These are phyloP conservation scores for Pemphigus obesinymphae DNA, from an alignment of 1,140 invertebrate genomes.

Conservation along the genomic window DNA sequence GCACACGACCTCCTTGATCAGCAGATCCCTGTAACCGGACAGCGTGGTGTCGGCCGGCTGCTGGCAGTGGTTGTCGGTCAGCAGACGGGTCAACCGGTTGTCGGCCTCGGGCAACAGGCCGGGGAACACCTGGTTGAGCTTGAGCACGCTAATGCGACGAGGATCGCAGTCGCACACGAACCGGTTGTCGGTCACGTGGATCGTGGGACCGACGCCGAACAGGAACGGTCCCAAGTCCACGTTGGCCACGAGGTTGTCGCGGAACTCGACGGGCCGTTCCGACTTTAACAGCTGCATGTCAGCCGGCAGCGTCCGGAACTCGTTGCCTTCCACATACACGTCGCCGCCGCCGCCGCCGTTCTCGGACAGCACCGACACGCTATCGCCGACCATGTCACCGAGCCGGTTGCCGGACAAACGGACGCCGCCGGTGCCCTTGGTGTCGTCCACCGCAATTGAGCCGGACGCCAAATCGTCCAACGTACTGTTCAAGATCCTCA, in stretches of 20 bases:
- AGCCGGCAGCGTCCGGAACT: constrained; percentile 17
- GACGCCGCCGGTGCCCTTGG: neutral
- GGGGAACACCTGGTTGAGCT: constrained; percentile 30
- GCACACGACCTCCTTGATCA: neutral
- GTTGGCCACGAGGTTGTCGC: neutral
- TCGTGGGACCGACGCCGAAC: neutral
- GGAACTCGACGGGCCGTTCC: constrained; percentile 19
- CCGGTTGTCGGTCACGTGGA: constrained; percentile 5
- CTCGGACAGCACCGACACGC: neutral
- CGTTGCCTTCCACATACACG: constrained; percentile 2
- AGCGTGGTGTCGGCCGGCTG: neutral
- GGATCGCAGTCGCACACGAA: constrained; percentile 39
- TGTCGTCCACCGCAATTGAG: neutral
- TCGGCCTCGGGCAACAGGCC: constrained; percentile 5
- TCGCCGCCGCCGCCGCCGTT: neutral
- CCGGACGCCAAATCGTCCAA: neutral
- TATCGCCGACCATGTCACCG: neutral
- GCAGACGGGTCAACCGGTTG: neutral
- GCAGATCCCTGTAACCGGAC: neutral
- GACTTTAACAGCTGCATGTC: constrained; percentile 8
- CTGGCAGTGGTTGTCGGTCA: neutral
- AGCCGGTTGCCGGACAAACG: neutral
- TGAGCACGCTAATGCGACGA: constrained; percentile 31
- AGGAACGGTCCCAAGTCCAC: constrained; percentile 32
- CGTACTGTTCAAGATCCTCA: constrained; percentile 16